Evolutionary conservation across 2,113 vertebrate genomes (phyloP).

Genomic region (Coreoperca whiteheadi): DNA sequence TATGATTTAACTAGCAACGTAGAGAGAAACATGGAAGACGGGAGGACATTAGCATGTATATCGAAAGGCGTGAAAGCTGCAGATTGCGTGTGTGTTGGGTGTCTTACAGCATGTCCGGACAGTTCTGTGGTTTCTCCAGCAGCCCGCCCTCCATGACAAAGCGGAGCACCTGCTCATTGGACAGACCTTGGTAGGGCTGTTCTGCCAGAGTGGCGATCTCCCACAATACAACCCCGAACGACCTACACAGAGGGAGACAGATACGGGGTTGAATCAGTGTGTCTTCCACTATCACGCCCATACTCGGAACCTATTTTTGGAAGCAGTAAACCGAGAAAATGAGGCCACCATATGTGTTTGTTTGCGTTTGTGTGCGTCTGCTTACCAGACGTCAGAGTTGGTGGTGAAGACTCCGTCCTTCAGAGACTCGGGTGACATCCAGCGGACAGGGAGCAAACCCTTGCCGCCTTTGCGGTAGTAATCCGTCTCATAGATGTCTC

Average conservation of each 20-base stretch:
- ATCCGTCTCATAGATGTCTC: slow-evolving; percentile 99
- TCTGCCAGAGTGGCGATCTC: slow-evolving; percentile 96
- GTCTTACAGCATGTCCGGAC: slow-evolving; percentile 95
- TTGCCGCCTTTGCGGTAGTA: slow-evolving; percentile 99
- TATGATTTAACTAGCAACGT: neutral
- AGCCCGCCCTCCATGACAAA: slow-evolving; percentile 99
- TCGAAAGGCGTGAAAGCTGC: neutral
- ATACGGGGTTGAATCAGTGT: neutral
- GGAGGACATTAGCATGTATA: neutral
- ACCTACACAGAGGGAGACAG: slow-evolving; percentile 82
- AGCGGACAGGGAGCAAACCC: slow-evolving; percentile 95
- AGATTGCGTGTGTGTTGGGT: slow-evolving; percentile 12
- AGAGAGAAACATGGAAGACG: slow-evolving; percentile 7
- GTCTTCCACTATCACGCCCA: neutral
- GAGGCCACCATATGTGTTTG: neutral
- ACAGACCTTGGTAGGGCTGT: slow-evolving; percentile 98
- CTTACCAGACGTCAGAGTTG: slow-evolving; percentile 97
- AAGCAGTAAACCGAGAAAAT: neutral
- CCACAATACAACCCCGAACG: slow-evolving; percentile 97
- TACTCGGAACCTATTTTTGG: neutral
- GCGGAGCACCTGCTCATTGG: slow-evolving; percentile 98
- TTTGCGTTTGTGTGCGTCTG: neutral
- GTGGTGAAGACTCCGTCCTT: slow-evolving; percentile 99
- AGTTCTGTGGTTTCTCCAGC: slow-evolving; percentile 97
- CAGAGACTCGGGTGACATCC: slow-evolving; percentile 99